A percentile compares a stretch with the other conserved stretches of the same genome.
Conservation (phyloP, 2,888 invertebrate genomes). For the Polyommatus iphigenia region DNA sequence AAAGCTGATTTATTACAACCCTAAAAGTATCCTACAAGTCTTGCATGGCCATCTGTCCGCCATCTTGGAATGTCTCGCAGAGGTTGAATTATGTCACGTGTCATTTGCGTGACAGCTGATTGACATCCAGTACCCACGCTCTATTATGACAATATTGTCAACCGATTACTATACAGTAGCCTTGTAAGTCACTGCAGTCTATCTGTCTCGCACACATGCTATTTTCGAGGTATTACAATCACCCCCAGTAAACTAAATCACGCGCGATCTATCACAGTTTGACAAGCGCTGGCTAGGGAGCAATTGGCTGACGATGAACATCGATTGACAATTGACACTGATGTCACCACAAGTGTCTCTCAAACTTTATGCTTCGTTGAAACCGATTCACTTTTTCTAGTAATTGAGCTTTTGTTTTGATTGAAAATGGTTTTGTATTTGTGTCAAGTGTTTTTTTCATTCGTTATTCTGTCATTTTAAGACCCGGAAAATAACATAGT, state of each 20-base stretch:
- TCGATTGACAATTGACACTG: conserved; percentile 33
- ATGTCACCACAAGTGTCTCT: conserved; percentile 20
- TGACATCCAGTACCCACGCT: background rate
- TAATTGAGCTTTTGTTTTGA: no score
- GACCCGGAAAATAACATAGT: no score
- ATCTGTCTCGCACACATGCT: no score
- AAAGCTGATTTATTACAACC: background rate
- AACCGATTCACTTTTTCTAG: no score
- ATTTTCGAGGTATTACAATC: background rate
- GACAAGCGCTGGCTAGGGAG: conserved; percentile 44
- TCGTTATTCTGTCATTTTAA: no score
- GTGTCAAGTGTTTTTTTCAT: no score
- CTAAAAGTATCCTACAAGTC: background rate
- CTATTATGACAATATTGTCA: no score
- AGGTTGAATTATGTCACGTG: background rate
- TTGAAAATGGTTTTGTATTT: no score
- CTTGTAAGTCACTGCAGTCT: no score
- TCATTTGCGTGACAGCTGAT: no score
- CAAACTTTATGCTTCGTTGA: background rate
- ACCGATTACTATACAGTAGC: no score
- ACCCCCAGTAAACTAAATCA: background rate
- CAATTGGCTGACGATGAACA: conserved; percentile 40
- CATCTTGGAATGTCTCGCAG: no score
- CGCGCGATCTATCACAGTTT: conserved; percentile 42
- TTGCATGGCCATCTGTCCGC: background rate